Conservation (phyloP, 1,140 invertebrate species). For the Bombus cullumanus region DNA sequence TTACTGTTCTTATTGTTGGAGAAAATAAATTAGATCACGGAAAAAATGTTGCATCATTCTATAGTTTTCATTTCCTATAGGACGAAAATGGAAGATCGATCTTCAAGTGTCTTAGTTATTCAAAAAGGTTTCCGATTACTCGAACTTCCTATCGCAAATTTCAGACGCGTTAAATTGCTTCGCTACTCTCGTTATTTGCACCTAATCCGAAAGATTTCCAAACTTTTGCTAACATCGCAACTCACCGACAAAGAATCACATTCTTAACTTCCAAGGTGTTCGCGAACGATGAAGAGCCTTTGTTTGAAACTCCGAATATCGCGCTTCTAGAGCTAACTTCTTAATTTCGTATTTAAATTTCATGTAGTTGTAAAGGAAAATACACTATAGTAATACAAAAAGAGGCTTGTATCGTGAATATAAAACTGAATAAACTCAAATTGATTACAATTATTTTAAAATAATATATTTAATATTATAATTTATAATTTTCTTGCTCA, state of each 20-base stretch:
- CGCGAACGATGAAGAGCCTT: too few species aligned
- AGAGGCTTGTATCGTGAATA: too few species aligned
- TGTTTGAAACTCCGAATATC: background rate
- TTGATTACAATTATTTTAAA: too few species aligned
- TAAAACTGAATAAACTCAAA: too few species aligned
- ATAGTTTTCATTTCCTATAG: background rate
- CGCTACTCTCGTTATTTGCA: background rate
- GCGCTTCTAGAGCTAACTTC: background rate
- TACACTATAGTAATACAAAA: too few species aligned
- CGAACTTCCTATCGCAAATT: background rate
- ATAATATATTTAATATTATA: too few species aligned
- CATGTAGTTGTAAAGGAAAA: background rate
- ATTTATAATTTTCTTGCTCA: too few species aligned
- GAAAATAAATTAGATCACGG: background rate
- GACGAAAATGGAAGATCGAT: background rate
- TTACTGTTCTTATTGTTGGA: background rate
- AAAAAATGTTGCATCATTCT: background rate
- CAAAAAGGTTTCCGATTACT: background rate
- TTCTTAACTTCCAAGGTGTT: background rate
- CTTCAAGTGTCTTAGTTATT: background rate
- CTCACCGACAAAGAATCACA: background rate
- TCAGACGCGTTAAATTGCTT: background rate
- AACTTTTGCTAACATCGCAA: background rate
- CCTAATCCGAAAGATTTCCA: constrained; percentile 5
- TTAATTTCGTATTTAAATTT: background rate